phyloP scores from a whole-genome alignment of 2,797 vertebrate genomes.

The Tolypeutes matacus region DNA sequence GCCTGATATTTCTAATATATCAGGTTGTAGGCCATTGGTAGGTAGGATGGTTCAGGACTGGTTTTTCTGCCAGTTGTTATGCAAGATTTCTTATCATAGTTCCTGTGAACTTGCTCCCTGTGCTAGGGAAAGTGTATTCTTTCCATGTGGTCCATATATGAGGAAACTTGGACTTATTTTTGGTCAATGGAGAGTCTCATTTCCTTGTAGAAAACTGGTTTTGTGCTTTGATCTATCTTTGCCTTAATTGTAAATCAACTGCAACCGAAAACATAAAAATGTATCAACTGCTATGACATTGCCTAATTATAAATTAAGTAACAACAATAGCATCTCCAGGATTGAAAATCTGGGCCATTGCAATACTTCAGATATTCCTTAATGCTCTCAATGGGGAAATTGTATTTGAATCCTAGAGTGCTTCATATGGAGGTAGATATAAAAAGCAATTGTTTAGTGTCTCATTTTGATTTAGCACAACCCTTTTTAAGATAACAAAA shows the following conservation, averaged over 20 bases:
- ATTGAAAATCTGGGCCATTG: background rate
- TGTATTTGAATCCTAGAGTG: background rate
- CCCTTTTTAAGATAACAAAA: constrained; percentile 60
- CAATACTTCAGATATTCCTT: background rate
- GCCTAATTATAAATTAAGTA: constrained; percentile 32
- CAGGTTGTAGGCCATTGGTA: too few species aligned
- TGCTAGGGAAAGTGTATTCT: background rate
- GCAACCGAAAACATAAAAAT: background rate
- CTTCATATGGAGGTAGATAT: background rate
- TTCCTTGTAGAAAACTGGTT: constrained; percentile 22
- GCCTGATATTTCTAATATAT: background rate
- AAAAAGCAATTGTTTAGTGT: background rate
- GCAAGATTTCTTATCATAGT: background rate
- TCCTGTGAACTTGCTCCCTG: background rate
- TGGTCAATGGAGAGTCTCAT: background rate
- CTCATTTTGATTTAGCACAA: constrained; percentile 51
- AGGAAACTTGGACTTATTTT: constrained; percentile 50
- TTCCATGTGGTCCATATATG: background rate
- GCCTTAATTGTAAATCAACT: constrained; percentile 13
- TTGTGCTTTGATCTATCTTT: constrained; percentile 24
- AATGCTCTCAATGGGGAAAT: background rate
- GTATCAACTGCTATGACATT: background rate
- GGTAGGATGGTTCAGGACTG: background rate
- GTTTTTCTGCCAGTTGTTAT: background rate
- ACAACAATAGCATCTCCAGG: background rate